These are phyloP conservation scores for Chloropsis hardwickii DNA, from an alignment of 2,113 vertebrate genomes.

Conservation along the genomic window DNA sequence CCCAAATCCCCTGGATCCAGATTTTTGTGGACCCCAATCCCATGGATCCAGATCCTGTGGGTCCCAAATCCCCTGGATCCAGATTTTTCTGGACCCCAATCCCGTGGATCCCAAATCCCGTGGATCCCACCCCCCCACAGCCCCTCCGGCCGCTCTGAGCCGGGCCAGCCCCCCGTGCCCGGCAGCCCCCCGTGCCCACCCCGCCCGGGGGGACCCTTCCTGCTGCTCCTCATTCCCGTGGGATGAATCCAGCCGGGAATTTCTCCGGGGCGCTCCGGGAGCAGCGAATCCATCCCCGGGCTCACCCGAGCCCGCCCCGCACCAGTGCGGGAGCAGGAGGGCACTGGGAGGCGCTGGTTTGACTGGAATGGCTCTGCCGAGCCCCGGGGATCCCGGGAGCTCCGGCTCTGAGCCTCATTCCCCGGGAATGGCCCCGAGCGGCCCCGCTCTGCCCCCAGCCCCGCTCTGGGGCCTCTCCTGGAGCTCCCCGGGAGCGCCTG, in stretches of 20 bases:
- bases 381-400: not conserved
- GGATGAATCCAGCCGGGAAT: conserved; percentile 34
- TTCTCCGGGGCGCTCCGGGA: not conserved
- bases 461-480: not conserved
- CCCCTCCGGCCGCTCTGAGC: not conserved
- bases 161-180: not conserved
- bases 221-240: conserved; percentile 32
- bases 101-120: not conserved
- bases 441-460: not conserved
- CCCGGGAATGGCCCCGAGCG: not conserved
- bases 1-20: too few species aligned
- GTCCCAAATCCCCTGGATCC: too few species aligned
- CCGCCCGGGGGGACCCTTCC: not conserved
- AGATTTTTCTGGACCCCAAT: too few species aligned
- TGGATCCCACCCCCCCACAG: not conserved
- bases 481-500: not conserved
- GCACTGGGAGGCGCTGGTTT: fast-evolving
- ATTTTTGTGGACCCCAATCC: too few species aligned
- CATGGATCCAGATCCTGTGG: too few species aligned
- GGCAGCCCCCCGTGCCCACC: not conserved
- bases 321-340: not conserved
- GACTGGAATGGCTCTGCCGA: not conserved
- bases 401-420: not conserved
- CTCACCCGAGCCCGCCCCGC: not conserved
- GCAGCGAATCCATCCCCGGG: not conserved